Base-by-base conservation (phyloP, 2,888 invertebrate species). In the Anaspis maculata region DNA sequence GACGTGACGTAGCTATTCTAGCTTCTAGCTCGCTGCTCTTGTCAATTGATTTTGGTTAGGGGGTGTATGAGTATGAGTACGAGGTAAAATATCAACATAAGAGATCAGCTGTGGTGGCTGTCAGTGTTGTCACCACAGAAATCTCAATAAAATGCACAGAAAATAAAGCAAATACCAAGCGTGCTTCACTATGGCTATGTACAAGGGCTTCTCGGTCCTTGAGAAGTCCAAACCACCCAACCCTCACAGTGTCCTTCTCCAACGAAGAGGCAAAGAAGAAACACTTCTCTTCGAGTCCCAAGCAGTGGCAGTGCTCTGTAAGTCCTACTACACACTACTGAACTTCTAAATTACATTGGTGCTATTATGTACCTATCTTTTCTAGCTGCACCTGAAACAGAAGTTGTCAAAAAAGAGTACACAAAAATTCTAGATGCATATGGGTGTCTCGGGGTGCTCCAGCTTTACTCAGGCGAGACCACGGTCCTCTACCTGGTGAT, bases 391-490 rank as follows among this genome's bases (percentile, higher is more conserved):
- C 83, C 84, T 64, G 95, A 96, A 69, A 87, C 86, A 3, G 92
- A 95, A 53, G 81, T 83, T 9, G 77, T 96, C 36, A 83, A 87
- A 54, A 84, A 85, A 53, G 83, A 85, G 54, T 97, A 96, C 61
- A 80, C 79, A 9, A 94, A 95, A 70, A 74, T 94, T 25, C 70
- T 87, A 31, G 97, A 98, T 69, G 94, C 91, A 0, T 96, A 97
- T 64, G 96, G 95, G 14, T 91, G 95, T 57, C 70, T 98, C 33
- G 98, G 98, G 25, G 91, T 95, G 2, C 72, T 98, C 1, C 90
- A 91, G 56, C 66, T 90, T 26, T 85, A 86, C 64, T 80, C 84
- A 38, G 87, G 87, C 29, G 88, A 90, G 61, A 81, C 77, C 56
- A 83, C 85, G 21, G 74, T 90, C 32, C 71, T 90, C 28, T 95